Conservation (phyloP, 2,113 vertebrate species). For the Muscicapa adusta region DNA sequence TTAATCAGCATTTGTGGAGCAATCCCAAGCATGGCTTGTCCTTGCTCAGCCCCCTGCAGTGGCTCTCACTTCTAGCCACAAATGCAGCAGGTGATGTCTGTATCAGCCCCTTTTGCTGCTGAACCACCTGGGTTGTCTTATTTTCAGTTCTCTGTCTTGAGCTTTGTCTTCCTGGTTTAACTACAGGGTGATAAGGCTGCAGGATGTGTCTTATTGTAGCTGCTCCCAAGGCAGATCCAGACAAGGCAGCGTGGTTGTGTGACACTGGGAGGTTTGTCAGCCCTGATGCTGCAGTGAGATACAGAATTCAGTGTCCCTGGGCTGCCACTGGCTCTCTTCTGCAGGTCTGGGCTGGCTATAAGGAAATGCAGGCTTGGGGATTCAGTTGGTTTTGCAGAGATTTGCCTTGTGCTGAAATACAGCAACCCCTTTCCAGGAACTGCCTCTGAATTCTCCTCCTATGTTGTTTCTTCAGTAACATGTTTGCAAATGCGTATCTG, state of each 20-base stretch:
- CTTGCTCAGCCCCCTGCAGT: neutral
- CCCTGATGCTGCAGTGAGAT: fast-evolving
- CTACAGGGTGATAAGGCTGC: neutral
- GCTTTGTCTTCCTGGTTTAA: neutral
- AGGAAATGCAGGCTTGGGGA: neutral
- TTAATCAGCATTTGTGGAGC: neutral
- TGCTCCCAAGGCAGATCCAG: neutral
- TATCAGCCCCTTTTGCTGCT: neutral
- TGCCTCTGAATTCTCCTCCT: neutral
- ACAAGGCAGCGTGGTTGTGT: fast-evolving
- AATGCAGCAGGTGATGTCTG: neutral
- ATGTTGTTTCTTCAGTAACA: neutral
- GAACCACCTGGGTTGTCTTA: neutral
- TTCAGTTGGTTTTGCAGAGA: neutral
- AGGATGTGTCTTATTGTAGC: neutral
- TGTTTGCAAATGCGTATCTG: fast-evolving
- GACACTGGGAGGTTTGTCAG: neutral
- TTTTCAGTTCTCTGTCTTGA: neutral
- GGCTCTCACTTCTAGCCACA: neutral
- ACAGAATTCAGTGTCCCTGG: fast-evolving
- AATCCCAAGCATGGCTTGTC: neutral
- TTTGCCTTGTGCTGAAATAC: neutral
- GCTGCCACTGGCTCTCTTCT: neutral
- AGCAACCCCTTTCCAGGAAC: neutral
- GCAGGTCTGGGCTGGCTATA: fast-evolving